phyloP scores from a whole-genome alignment of 2,797 vertebrate genomes.

The Aulostomus chinensis region DNA sequence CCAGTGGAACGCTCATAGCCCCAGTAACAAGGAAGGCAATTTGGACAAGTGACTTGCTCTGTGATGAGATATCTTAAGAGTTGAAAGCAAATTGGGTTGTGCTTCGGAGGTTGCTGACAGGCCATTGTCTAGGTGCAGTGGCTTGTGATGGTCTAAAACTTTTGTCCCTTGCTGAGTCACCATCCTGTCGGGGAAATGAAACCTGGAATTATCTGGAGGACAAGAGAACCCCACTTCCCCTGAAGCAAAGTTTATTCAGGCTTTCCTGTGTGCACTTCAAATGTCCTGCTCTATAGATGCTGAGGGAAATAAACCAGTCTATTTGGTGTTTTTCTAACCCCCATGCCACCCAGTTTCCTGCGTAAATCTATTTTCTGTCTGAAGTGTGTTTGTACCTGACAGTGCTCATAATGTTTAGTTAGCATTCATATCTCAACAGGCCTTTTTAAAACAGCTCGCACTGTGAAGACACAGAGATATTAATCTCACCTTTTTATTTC shows the following conservation, averaged over 20 bases:
- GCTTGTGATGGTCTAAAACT: conserved; percentile 45
- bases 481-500: conserved; percentile 11
- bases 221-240: conserved; percentile 52
- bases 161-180: conserved; percentile 68
- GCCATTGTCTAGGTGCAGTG: conserved; percentile 51
- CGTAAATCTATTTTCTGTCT: conserved; percentile 1
- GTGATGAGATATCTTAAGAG: conserved; percentile 27
- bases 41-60: conserved; percentile 32
- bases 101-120: conserved; percentile 7
- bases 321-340: conserved; percentile 17
- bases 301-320: conserved; percentile 25
- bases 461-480: conserved; percentile 9
- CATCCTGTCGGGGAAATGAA: conserved; percentile 76
- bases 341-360: neutral
- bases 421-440: conserved; percentile 13
- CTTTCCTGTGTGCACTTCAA: conserved; percentile 68
- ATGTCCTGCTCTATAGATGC: conserved; percentile 36
- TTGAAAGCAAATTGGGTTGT: conserved; percentile 10
- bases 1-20: neutral
- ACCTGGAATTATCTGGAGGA: conserved; percentile 64
- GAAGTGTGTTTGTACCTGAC: conserved; percentile 26
- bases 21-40: conserved; percentile 31
- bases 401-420: conserved; percentile 21
- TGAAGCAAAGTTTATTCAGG: conserved; percentile 74
- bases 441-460: too few species aligned